phyloP scores from a whole-genome alignment of 2,888 invertebrate species.

The Ramazzottius varieornatus region DNA sequence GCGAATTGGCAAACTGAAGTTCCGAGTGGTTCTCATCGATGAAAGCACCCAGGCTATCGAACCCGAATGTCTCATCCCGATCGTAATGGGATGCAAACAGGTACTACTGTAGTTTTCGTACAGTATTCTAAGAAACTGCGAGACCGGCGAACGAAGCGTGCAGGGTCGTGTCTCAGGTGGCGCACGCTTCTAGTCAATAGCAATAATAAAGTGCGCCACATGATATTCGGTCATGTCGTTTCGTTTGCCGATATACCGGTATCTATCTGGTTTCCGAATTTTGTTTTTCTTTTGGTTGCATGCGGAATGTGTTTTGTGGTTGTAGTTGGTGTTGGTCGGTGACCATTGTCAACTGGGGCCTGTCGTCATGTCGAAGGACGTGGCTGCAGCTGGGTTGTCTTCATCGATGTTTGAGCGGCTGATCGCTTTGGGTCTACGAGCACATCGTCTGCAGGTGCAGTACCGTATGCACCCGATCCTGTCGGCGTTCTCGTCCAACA shows the following conservation, averaged over 20 bases:
- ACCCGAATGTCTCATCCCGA: conserved; percentile 96
- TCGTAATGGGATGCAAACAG: conserved; percentile 84
- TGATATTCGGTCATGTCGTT: too few relatives aligned
- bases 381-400: conserved; percentile 78
- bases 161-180: too few relatives aligned
- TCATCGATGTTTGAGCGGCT: conserved; percentile 89
- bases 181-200: neutral
- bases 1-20: conserved; percentile 64
- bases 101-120: too few relatives aligned
- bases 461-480: conserved; percentile 98
- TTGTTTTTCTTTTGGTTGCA: too few relatives aligned
- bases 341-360: conserved; percentile 98
- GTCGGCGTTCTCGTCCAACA: conserved; percentile 89
- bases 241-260: too few relatives aligned
- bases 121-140: too few relatives aligned
- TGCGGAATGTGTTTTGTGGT: too few relatives aligned
- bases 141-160: too few relatives aligned
- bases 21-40: conserved; percentile 82
- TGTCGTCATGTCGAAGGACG: conserved; percentile 97
- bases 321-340: conserved; percentile 64
- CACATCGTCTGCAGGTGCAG: conserved; percentile 84
- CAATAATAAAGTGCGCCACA: too few relatives aligned
- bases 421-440: conserved; percentile 83
- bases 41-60: conserved; percentile 83
- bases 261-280: too few relatives aligned